Percentiles rank a stretch among this genome's conserved stretches.
phyloP scores from a whole-genome alignment of 2,797 vertebrate species.

The Psittacula derbiana region DNA sequence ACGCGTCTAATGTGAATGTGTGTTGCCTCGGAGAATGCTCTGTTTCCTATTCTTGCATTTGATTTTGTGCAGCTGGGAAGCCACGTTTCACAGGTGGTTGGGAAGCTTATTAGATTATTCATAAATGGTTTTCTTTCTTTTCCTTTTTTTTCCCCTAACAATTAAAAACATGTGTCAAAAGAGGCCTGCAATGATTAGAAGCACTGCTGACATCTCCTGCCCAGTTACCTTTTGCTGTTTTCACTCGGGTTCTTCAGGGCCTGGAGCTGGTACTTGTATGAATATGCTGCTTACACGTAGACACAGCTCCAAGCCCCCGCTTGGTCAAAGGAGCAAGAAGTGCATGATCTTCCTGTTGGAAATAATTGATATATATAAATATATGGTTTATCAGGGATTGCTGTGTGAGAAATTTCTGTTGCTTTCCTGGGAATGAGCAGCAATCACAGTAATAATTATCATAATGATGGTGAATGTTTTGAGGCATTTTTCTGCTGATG shows the following conservation, averaged over 20 bases:
- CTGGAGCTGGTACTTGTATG: not conserved
- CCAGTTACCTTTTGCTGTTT: slow-evolving; percentile 60
- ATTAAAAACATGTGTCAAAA: slow-evolving; percentile 63
- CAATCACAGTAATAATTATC: not conserved
- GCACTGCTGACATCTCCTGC: slow-evolving; percentile 57
- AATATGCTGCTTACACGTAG: not conserved
- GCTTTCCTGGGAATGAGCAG: not conserved
- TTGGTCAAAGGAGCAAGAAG: not conserved
- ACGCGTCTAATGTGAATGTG: not conserved
- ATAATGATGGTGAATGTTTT: not conserved
- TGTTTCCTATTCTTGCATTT: slow-evolving; percentile 45
- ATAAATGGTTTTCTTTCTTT: slow-evolving; percentile 51
- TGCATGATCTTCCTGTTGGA: not conserved
- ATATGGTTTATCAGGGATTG: not conserved
- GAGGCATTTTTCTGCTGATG: not conserved
- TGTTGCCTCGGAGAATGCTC: not conserved
- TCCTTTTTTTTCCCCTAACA: not conserved
- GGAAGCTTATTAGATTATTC: slow-evolving; percentile 68
- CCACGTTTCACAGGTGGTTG: slow-evolving; percentile 62
- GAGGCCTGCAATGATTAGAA: slow-evolving; percentile 7
- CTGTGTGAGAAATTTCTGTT: not conserved
- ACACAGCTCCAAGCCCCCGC: not conserved
- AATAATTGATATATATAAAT: not conserved
- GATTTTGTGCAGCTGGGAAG: slow-evolving; percentile 64
- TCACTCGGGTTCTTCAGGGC: not conserved